phyloP scores from a whole-genome alignment of 1,140 invertebrate genomes.

The Drosophila lowei region DNA sequence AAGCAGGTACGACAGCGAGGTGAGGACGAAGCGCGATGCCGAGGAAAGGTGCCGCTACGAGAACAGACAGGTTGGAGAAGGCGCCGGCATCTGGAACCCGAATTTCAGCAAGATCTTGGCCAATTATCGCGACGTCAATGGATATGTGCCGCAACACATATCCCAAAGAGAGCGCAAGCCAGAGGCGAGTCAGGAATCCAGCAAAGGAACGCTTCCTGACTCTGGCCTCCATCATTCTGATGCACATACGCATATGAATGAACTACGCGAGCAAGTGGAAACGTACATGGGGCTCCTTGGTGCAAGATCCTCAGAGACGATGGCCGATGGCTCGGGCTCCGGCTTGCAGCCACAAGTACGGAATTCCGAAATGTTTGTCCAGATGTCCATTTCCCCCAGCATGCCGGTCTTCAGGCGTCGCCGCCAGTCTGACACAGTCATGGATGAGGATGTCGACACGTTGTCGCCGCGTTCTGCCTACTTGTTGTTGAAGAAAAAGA shows the following conservation, averaged over 20 bases:
- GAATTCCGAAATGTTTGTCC: no score
- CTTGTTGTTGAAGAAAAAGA: constrained; percentile 40
- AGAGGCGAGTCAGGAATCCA: no score
- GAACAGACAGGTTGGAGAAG: constrained; percentile 33
- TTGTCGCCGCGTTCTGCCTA: constrained; percentile 60
- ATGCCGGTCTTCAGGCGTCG: no score
- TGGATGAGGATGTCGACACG: constrained; percentile 1
- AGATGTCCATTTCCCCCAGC: no score
- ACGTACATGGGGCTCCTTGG: no score
- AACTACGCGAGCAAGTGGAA: no score
- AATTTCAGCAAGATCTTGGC: constrained; percentile 6
- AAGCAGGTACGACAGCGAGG: constrained; percentile 18
- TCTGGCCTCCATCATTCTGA: no score
- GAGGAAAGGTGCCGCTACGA: constrained; percentile 12
- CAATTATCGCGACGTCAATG: constrained; percentile 38
- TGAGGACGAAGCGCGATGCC: constrained; percentile 11
- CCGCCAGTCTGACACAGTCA: not conserved
- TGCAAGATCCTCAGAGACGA: no score
- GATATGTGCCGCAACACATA: constrained; percentile 47
- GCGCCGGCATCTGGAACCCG: not conserved
- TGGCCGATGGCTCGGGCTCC: no score
- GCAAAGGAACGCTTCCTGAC: no score
- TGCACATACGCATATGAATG: no score
- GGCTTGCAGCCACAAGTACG: no score
- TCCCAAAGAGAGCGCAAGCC: constrained; percentile 35